Evolutionary conservation across 2,797 vertebrate genomes (phyloP).

Genomic region (Uromys caudimaculatus): DNA sequence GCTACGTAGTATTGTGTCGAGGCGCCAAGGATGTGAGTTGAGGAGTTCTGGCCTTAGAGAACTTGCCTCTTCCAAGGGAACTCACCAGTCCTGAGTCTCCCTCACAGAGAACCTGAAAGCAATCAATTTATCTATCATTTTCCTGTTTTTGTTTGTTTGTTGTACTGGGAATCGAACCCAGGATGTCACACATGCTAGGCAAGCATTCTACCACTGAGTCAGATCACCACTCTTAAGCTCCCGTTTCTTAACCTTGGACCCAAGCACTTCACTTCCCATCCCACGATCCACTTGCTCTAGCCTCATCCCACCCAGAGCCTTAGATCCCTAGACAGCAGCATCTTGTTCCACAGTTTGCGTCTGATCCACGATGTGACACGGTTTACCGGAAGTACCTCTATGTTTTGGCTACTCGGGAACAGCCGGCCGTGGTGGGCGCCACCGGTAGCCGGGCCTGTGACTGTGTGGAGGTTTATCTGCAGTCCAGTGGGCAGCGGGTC

Average conservation of each 20-base stretch:
- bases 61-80: not conserved
- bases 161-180: not conserved
- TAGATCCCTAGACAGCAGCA: not conserved
- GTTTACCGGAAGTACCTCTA: constrained; percentile 87
- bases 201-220: not conserved
- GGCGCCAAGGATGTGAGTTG: constrained; percentile 87
- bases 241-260: not conserved
- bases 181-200: not conserved
- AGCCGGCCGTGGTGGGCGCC: not conserved
- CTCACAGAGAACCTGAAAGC: not conserved
- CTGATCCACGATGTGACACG: constrained; percentile 85
- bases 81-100: not conserved
- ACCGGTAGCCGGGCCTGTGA: constrained; percentile 68
- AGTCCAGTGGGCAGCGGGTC: constrained; percentile 83
- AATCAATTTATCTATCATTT: not conserved
- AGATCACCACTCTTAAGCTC: not conserved
- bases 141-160: not conserved
- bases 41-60: not conserved
- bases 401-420: constrained; percentile 83
- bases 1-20: constrained; percentile 83
- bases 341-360: constrained; percentile 83
- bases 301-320: not conserved
- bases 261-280: not conserved
- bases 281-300: not conserved
- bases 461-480: constrained; percentile 87